Percentiles rank a stretch among this genome's conserved stretches.
These are phyloP conservation scores for Apis cerana DNA, from an alignment of 1,140 invertebrate species.

Conservation along the genomic window DNA sequence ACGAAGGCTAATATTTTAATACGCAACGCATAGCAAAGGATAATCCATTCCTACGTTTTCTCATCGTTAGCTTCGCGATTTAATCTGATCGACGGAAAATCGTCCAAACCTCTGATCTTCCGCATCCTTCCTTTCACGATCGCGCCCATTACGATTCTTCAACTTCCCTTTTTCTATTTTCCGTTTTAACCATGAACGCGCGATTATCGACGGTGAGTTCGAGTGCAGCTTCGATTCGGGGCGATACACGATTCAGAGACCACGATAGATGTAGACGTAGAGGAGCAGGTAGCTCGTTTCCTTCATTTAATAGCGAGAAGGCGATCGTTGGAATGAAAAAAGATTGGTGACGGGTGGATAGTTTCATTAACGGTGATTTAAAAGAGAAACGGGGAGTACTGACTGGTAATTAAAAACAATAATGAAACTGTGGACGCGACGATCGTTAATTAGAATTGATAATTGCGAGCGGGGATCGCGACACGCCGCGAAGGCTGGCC, in stretches of 20 bases:
- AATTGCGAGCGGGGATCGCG: constrained; percentile 19
- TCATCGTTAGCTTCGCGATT: constrained; percentile 14
- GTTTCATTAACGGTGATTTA: constrained; percentile 34
- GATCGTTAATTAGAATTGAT: constrained; percentile 37
- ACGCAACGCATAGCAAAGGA: neutral
- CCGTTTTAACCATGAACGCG: constrained; percentile 25
- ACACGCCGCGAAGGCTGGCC: neutral
- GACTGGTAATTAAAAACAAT: constrained; percentile 32
- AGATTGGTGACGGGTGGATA: neutral
- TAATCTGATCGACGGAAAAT: constrained; percentile 60
- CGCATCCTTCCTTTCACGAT: too few relatives aligned
- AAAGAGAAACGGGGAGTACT: neutral
- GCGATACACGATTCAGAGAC: neutral
- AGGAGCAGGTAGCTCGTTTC: neutral
- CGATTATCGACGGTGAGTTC: constrained; percentile 68
- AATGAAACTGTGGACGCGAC: constrained; percentile 13
- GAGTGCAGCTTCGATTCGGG: constrained; percentile 23
- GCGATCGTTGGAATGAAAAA: neutral
- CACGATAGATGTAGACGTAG: neutral
- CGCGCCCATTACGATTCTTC: constrained; percentile 52
- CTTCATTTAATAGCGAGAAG: neutral
- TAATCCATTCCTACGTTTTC: neutral
- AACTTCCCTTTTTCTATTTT: constrained; percentile 21
- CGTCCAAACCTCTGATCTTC: neutral
- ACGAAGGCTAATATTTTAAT: constrained; percentile 30